These are phyloP conservation scores for Cyrtorhinus lividipennis DNA, from an alignment of 1,140 invertebrate species.

Conservation along the genomic window DNA sequence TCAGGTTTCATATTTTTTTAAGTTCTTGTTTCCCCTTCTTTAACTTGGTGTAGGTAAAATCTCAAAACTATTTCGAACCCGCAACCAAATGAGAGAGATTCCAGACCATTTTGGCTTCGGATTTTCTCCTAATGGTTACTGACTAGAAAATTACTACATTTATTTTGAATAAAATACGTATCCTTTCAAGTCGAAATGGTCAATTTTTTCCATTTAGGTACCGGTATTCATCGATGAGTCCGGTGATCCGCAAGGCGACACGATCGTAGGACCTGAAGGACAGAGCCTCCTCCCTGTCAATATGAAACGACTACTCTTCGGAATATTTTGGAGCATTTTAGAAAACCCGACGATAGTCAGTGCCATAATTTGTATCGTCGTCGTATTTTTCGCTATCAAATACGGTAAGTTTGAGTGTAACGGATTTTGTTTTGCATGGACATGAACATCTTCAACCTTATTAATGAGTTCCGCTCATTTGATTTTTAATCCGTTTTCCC, in stretches of 20 bases:
- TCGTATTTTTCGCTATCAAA: neutral
- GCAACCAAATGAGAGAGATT: too few species aligned
- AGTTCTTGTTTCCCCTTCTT: too few species aligned
- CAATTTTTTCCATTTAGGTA: neutral
- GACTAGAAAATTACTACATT: too few species aligned
- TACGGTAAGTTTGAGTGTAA: neutral
- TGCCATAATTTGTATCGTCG: neutral
- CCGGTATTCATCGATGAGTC: neutral
- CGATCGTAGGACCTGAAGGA: neutral
- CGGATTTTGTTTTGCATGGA: neutral
- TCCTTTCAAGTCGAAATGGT: neutral
- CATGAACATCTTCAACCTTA: too few species aligned
- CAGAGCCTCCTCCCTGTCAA: neutral
- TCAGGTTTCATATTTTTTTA: too few species aligned
- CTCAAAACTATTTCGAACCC: too few species aligned
- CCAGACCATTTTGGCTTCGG: too few species aligned
- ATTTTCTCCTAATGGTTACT: too few species aligned
- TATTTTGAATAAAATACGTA: neutral
- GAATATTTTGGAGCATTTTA: neutral
- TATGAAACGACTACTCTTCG: neutral
- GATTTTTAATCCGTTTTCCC: too few species aligned
- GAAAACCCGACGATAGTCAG: neutral
- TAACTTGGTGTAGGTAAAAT: too few species aligned
- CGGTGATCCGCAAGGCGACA: neutral
- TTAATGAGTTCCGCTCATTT: too few species aligned